Conservation (phyloP, 2,797 vertebrate genomes). For the Philypnodon macrostomus region DNA sequence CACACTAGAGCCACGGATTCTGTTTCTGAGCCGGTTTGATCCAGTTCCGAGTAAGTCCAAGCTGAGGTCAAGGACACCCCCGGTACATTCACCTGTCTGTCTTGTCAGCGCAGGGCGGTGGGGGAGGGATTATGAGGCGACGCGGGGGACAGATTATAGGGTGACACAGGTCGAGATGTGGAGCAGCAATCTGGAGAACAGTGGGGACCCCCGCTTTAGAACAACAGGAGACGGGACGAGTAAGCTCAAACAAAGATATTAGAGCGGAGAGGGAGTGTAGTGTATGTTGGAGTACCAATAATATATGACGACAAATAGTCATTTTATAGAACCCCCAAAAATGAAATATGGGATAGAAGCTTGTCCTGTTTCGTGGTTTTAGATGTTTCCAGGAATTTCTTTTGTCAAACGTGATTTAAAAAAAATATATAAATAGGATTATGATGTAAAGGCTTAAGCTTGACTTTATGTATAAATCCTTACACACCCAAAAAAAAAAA, state of each 20-base stretch:
- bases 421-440: too few species aligned
- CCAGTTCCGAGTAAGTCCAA: constrained; percentile 43
- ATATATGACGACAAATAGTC: constrained; percentile 16
- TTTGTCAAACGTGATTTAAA: too few species aligned
- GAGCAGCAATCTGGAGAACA: constrained; percentile 61
- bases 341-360: too few species aligned
- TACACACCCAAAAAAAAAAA: too few species aligned
- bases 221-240: constrained; percentile 18
- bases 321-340: too few species aligned
- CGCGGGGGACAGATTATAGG: constrained; percentile 59
- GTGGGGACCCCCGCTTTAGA: constrained; percentile 26
- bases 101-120: constrained; percentile 52
- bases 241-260: constrained; percentile 20
- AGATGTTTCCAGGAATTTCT: too few species aligned
- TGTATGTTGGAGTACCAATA: not conserved
- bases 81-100: constrained; percentile 56
- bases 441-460: too few species aligned
- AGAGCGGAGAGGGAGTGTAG: not conserved
- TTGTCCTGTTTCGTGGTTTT: too few species aligned
- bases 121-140: constrained; percentile 58
- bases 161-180: constrained; percentile 54
- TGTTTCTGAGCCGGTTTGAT: constrained; percentile 59
- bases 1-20: constrained; percentile 17
- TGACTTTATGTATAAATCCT: too few species aligned
- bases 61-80: constrained; percentile 61